Percentiles rank a stretch among this genome's conserved stretches.
Conservation (phyloP, 2,797 vertebrate species). For the Bucorvus abyssinicus region DNA sequence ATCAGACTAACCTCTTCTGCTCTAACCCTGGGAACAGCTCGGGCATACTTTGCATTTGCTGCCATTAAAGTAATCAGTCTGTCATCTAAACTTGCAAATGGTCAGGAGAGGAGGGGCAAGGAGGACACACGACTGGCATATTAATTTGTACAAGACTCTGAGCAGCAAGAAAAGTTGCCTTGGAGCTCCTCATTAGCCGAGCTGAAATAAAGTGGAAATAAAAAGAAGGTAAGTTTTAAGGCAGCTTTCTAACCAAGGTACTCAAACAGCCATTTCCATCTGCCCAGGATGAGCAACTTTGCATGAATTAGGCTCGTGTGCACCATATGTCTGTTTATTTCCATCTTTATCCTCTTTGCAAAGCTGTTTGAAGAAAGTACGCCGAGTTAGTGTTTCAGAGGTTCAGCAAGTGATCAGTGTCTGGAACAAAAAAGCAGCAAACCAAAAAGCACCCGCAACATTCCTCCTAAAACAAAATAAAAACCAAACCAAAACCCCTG, state of each 20-base stretch:
- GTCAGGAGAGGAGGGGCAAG: background rate
- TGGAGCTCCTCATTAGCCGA: slow-evolving; percentile 51
- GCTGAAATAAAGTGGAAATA: slow-evolving; percentile 14
- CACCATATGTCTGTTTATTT: slow-evolving; percentile 51
- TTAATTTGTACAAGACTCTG: background rate
- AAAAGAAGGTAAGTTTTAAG: slow-evolving; percentile 47
- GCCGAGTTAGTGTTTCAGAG: background rate
- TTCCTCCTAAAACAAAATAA: background rate
- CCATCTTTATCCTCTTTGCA: slow-evolving; percentile 37
- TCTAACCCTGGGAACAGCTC: background rate
- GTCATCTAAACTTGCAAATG: background rate
- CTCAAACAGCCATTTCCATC: slow-evolving; percentile 64
- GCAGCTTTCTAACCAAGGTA: slow-evolving; percentile 32
- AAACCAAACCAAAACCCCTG: background rate
- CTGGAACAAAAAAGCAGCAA: background rate
- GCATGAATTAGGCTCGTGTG: slow-evolving; percentile 50
- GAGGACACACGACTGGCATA: background rate
- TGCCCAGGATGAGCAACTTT: slow-evolving; percentile 28
- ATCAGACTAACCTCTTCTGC: background rate
- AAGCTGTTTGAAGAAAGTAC: slow-evolving; percentile 16
- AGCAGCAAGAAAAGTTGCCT: slow-evolving; percentile 18
- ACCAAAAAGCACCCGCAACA: background rate
- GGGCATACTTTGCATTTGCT: background rate
- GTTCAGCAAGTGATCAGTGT: slow-evolving; percentile 4
- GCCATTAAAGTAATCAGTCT: background rate